Conservation (phyloP, 1,140 invertebrate species). For the Ceratosolen solmsi region DNA sequence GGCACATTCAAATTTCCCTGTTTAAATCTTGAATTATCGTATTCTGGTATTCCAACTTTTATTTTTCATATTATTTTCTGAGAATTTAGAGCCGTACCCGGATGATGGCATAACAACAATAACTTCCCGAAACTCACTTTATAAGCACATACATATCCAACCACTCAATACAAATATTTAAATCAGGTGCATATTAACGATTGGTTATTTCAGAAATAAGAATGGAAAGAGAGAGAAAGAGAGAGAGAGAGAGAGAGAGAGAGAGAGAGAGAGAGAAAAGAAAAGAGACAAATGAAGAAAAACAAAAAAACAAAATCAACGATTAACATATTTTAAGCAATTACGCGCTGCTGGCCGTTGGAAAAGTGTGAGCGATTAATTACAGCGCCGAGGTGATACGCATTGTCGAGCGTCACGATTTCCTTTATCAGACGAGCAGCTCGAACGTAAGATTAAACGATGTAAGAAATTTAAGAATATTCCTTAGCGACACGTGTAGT, state of each 20-base stretch:
- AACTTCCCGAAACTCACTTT: conserved; percentile 13
- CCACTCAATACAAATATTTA: not conserved
- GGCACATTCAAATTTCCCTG: not conserved
- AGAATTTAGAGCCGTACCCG: not conserved
- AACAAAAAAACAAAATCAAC: not conserved
- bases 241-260: too few relatives aligned
- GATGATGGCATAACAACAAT: not conserved
- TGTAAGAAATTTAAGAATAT: not conserved
- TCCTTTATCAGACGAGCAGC: not conserved
- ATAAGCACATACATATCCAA: not conserved
- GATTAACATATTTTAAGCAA: not conserved
- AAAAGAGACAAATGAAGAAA: too few relatives aligned
- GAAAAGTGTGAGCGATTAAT: not conserved
- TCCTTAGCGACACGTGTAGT: not conserved
- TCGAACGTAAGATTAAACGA: not conserved
- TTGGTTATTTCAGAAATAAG: too few relatives aligned
- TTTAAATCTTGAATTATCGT: not conserved
- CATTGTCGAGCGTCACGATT: not conserved
- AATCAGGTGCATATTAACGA: not conserved
- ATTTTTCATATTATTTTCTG: conserved; percentile 1
- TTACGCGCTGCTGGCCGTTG: not conserved
- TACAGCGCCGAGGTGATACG: not conserved
- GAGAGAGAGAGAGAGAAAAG: too few relatives aligned
- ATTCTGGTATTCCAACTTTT: not conserved
- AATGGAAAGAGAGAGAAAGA: too few relatives aligned